Percentiles rank a stretch among this genome's conserved stretches.
Evolutionary conservation across 1,140 invertebrate genomes (phyloP).

Genomic region (Sarcophaga peregrina): DNA sequence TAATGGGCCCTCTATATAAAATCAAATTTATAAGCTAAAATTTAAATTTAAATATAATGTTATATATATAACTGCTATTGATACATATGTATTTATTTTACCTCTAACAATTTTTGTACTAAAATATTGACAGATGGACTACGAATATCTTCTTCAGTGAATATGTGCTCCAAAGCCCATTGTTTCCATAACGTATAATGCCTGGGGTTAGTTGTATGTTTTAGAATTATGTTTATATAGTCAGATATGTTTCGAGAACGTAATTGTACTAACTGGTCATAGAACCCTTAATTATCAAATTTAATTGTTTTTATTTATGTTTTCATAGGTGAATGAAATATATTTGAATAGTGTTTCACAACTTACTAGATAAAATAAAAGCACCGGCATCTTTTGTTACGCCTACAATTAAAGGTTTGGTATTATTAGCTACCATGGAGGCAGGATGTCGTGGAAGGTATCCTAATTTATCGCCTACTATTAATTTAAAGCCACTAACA

Average conservation of each 20-base stretch:
- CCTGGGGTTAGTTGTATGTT: conserved; percentile 52
- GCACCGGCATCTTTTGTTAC: conserved; percentile 61
- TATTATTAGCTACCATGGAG: conserved; percentile 50
- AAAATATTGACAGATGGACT: conserved; percentile 46
- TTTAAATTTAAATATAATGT: not conserved
- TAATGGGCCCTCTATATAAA: conserved; percentile 57
- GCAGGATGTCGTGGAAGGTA: conserved; percentile 55
- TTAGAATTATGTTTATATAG: conserved; percentile 58
- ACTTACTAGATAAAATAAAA: conserved; percentile 59
- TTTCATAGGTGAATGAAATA: not conserved
- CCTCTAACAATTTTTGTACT: conserved; percentile 54
- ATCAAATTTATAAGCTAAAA: conserved; percentile 55
- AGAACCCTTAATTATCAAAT: conserved; percentile 51
- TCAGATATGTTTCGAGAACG: conserved; percentile 57
- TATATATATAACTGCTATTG: not conserved
- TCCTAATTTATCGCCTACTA: conserved; percentile 58
- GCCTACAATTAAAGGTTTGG: conserved; percentile 52
- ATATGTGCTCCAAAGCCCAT: conserved; percentile 57
- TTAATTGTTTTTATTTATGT: not conserved
- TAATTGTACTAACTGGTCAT: conserved; percentile 51
- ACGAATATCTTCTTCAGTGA: conserved; percentile 48
- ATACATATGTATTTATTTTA: not conserved
- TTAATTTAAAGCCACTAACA: conserved; percentile 59
- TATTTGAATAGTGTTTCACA: conserved; percentile 38
- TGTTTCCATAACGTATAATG: conserved; percentile 57